Conservation (phyloP, 2,888 invertebrate genomes). For the Cerastoderma edule region DNA sequence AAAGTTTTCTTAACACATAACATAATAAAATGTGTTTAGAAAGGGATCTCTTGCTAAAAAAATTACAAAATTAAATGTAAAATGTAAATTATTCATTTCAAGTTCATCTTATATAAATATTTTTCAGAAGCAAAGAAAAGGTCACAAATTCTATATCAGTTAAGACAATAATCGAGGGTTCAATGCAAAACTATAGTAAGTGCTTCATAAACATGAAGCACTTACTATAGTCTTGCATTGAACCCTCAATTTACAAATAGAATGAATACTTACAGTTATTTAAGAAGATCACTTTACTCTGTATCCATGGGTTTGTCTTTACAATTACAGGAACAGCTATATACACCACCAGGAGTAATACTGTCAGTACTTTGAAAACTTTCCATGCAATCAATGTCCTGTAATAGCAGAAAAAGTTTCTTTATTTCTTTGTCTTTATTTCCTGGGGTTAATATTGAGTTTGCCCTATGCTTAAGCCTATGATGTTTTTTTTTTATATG, state of each 20-base stretch:
- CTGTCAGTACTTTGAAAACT: conserved; percentile 56
- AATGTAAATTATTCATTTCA: too few relatives aligned
- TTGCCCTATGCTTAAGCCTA: too few relatives aligned
- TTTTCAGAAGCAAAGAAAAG: neutral
- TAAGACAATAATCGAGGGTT: neutral
- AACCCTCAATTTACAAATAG: too few relatives aligned
- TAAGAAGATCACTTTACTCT: conserved; percentile 83
- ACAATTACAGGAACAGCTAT: conserved; percentile 76
- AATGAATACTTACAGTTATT: conserved; percentile 71
- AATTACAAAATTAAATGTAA: too few relatives aligned
- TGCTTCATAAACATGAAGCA: neutral
- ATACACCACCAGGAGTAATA: conserved; percentile 70
- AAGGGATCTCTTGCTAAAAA: too few relatives aligned
- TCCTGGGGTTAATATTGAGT: too few relatives aligned
- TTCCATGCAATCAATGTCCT: conserved; percentile 34
- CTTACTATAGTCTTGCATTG: neutral
- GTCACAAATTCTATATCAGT: neutral
- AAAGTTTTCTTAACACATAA: too few relatives aligned
- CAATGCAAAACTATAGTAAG: neutral
- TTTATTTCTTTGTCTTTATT: too few relatives aligned
- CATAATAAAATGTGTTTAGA: too few relatives aligned
- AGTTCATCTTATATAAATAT: neutral
- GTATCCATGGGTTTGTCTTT: conserved; percentile 82
- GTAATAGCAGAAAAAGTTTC: too few relatives aligned
- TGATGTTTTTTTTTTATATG: too few relatives aligned